A percentile compares a stretch with the other conserved stretches of the same genome.
These are phyloP conservation scores for Drepanosiphum platanoidis DNA, from an alignment of 2,888 invertebrate species.

Conservation along the genomic window DNA sequence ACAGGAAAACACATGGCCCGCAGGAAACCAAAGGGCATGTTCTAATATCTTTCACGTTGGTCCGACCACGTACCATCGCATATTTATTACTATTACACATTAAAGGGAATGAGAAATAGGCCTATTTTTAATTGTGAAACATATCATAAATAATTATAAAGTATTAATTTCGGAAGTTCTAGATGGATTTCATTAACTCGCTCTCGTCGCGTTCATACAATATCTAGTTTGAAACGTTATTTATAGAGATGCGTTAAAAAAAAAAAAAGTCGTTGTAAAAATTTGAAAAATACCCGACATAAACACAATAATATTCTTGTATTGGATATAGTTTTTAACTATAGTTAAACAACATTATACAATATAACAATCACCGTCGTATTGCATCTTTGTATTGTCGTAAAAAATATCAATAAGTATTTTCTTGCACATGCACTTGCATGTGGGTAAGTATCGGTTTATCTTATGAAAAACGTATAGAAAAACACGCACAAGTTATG, in stretches of 20 bases:
- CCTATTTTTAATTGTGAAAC: conserved; percentile 50
- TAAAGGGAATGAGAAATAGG: conserved; percentile 29
- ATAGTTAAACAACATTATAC: too few species aligned
- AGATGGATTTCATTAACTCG: background rate
- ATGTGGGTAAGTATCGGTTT: too few species aligned
- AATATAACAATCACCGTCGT: too few species aligned
- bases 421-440: too few species aligned
- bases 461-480: too few species aligned
- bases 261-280: too few species aligned
- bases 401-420: too few species aligned
- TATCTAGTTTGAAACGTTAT: background rate
- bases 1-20: conserved; percentile 62
- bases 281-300: too few species aligned
- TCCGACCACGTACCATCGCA: conserved; percentile 50
- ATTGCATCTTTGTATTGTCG: too few species aligned
- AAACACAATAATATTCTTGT: too few species aligned
- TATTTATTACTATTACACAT: conserved; percentile 48
- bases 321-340: too few species aligned
- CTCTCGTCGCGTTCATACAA: background rate
- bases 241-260: background rate
- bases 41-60: conserved; percentile 61
- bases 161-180: background rate
- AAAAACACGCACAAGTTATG: too few species aligned
- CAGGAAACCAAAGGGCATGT: conserved; percentile 48
- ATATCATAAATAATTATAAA: conserved; percentile 10